A percentile compares a stretch with the other conserved stretches of the same genome.
Evolutionary conservation across 2,113 vertebrate species (phyloP).

Genomic region (human (Homo sapiens)): GRCh38 chrX:102836001-102836500

Average conservation of each 20-base stretch:
- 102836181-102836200: background rate
- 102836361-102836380: background rate
- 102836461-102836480: background rate
- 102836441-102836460: background rate
- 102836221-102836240: background rate
- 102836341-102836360: background rate
- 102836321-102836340: background rate
- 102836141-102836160: background rate
- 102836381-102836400: background rate
- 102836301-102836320: background rate
- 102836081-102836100: background rate
- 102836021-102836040: background rate
- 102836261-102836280: background rate
- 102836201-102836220: background rate
- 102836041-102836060: background rate
- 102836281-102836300: background rate
- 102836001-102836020: background rate
- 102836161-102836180: background rate
- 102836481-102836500: background rate
- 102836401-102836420: background rate
- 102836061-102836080: background rate
- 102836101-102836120: background rate
- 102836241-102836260: background rate
- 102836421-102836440: background rate
- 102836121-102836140: background rate